A percentile compares a stretch with the other conserved stretches of the same genome.
phyloP scores from a whole-genome alignment of 2,797 vertebrate genomes.

The Echeneis naucrates region DNA sequence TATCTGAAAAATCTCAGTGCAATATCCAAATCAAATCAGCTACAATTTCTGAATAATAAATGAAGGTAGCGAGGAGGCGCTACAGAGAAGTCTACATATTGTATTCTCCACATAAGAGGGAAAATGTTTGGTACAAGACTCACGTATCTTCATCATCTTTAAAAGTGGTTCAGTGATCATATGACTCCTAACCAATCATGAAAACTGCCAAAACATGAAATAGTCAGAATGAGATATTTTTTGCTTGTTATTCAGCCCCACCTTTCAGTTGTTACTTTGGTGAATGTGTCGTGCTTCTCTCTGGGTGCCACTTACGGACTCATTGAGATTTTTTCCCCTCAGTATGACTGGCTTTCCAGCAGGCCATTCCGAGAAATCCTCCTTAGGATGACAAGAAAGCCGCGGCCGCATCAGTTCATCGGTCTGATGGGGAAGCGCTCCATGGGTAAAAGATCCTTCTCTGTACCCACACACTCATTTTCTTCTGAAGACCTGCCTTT shows the following conservation, averaged over 20 bases:
- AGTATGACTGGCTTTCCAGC: slow-evolving; percentile 90
- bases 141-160: too few species aligned
- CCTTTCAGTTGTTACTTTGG: too few species aligned
- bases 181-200: too few species aligned
- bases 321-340: slow-evolving; percentile 20
- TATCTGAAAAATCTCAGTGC: too few species aligned
- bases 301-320: not conserved
- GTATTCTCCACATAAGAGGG: too few species aligned
- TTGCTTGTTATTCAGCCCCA: too few species aligned
- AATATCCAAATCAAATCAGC: too few species aligned
- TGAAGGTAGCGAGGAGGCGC: not conserved
- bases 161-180: too few species aligned
- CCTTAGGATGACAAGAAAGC: slow-evolving; percentile 94
- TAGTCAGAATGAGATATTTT: too few species aligned
- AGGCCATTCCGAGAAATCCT: slow-evolving; percentile 90
- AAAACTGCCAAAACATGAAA: too few species aligned
- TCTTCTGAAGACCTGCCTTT: not conserved
- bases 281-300: not conserved
- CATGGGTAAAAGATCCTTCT: slow-evolving; percentile 81
- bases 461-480: rapidly evolving
- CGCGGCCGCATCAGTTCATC: slow-evolving; percentile 93
- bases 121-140: too few species aligned
- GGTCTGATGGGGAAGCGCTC: slow-evolving; percentile 97
- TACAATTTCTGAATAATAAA: not conserved
- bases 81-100: too few species aligned